Evolutionary conservation across 2,797 vertebrate genomes (phyloP).

Genomic region (Cynodonichthys magdalenae): DNA sequence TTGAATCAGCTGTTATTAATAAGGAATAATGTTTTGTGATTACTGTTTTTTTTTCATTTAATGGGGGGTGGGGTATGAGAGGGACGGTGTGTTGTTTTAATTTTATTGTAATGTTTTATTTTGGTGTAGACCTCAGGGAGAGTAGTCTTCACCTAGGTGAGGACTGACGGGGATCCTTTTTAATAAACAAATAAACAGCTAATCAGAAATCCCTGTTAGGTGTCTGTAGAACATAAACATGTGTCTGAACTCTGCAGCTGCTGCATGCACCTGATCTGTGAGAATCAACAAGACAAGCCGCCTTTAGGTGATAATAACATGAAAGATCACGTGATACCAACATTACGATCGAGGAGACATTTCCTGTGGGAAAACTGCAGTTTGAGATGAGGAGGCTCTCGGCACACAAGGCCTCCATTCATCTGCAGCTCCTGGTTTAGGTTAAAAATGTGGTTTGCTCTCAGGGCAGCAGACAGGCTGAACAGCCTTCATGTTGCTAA

Average conservation of each 20-base stretch:
- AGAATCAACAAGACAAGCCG: neutral
- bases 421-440: slow-evolving; percentile 8
- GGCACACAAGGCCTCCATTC: slow-evolving; percentile 33
- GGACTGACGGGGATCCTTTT: neutral
- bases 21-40: too few relatives aligned
- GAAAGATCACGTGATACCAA: neutral
- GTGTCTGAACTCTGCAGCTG: neutral
- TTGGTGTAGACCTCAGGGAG: too few relatives aligned
- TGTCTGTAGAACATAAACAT: neutral
- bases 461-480: slow-evolving; percentile 32
- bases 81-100: too few relatives aligned
- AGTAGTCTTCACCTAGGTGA: too few relatives aligned
- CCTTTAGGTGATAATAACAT: slow-evolving; percentile 9
- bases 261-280: neutral
- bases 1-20: too few relatives aligned
- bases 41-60: too few relatives aligned
- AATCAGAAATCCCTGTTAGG: slow-evolving; percentile 1
- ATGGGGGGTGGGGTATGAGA: too few relatives aligned
- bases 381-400: neutral
- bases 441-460: neutral
- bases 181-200: neutral
- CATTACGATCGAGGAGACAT: neutral
- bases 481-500: slow-evolving; percentile 37
- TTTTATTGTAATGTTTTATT: too few relatives aligned
- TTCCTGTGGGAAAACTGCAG: slow-evolving; percentile 35